Conservation (phyloP, 2,113 vertebrate genomes). For the Gnathonemus echidnorhynchus region DNA sequence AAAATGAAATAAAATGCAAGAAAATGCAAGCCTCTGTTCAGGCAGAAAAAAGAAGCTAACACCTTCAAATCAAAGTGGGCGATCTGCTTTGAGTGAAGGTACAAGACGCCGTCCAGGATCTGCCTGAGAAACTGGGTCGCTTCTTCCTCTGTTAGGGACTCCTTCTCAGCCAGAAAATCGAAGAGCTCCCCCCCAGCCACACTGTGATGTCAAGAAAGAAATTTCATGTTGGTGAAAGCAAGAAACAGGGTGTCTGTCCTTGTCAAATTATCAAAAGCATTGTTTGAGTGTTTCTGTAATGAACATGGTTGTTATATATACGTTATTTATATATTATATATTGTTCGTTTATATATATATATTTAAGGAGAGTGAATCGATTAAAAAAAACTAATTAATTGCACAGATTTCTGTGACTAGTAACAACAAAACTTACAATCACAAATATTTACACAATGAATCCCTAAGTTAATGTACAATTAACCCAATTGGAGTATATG, state of each 20-base stretch:
- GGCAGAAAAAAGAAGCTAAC: slow-evolving; percentile 26
- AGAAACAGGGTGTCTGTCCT: not conserved
- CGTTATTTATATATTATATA: not conserved
- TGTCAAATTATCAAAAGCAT: not conserved
- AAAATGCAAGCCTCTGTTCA: not conserved
- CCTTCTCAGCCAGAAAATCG: slow-evolving; percentile 95
- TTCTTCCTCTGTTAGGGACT: slow-evolving; percentile 92
- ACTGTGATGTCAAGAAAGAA: slow-evolving; percentile 54
- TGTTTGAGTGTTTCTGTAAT: not conserved
- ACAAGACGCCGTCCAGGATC: slow-evolving; percentile 94
- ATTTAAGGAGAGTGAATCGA: not conserved
- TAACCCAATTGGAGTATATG: not conserved
- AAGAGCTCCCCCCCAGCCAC: slow-evolving; percentile 96
- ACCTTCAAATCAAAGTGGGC: slow-evolving; percentile 99
- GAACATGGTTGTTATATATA: not conserved
- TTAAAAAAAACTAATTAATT: not conserved
- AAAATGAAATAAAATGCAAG: not conserved
- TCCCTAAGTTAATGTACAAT: not conserved
- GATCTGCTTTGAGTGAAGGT: slow-evolving; percentile 89
- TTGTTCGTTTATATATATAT: not conserved
- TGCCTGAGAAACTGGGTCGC: slow-evolving; percentile 97
- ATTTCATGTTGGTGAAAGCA: not conserved
- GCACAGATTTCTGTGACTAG: not conserved
- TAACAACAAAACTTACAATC: not conserved
- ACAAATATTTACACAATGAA: not conserved